Evolutionary conservation across 1,140 invertebrate genomes (phyloP), one percentile per base, ranked within the genome.

Genomic region (Magallana gigas): DNA sequence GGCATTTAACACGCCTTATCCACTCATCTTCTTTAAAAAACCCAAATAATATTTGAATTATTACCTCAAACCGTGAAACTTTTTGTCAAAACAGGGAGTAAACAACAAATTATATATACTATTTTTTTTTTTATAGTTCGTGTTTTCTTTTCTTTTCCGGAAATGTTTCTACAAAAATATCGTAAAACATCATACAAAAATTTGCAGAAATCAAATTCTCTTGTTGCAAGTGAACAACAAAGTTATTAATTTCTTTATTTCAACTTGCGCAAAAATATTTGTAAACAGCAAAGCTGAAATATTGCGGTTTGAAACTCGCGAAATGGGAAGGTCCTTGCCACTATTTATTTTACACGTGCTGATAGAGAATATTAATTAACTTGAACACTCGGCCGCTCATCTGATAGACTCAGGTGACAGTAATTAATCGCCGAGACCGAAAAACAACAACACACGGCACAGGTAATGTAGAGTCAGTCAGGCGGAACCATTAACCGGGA

Each of bases 291-390:
- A 48, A 48, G 36, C 29, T 71, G 64, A 71, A 71, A 71, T 23
- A 71, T 71, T 29, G 6, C 23, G 18, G 64, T 71, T 18, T 36
- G 7, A 71, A 29, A 71, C 64, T 3, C 23, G 64, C 64, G 23
- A 71, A 71, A 71, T 23, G 9, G 64, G 2, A 18, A 16, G 14
- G 16, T 18, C 29, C 29, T 71, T 71, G 64, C 64, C 64, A 29
- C 18, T 4, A 23, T 71, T 71, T 18, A 3, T 71, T 71, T 23
- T 18, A 71, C 64, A 71, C 18, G 64, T 71, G 64, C 29, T 18
- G 29, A 71, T 48, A 8, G 18, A 29, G 23, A 71, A 71, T 71
- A 36, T 71, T 71, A 71, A 71, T 71, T 71, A 71, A 71, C 18
- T 71, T 71, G 9, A 71, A 71, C 64, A 71, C 64, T 23, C 64